phyloP scores from a whole-genome alignment of 2,113 vertebrate species.

The Climacteris rufus region DNA sequence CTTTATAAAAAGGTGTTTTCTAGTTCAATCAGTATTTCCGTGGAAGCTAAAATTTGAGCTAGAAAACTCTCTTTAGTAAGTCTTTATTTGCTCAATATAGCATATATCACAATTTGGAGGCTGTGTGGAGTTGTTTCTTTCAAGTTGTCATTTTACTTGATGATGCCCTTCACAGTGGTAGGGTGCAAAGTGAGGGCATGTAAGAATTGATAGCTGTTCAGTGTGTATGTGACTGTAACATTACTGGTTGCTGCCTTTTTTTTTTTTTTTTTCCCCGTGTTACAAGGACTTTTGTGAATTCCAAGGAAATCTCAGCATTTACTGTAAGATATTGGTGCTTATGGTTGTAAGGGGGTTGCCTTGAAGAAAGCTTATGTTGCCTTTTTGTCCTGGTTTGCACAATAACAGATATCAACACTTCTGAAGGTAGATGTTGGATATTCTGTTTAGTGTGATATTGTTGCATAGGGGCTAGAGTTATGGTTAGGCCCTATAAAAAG shows the following conservation, averaged over 20 bases:
- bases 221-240: background rate
- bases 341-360: background rate
- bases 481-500: no score
- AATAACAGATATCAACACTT: background rate
- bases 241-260: accelerated
- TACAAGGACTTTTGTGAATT: background rate
- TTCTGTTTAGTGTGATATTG: accelerated
- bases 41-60: background rate
- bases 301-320: background rate
- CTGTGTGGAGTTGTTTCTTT: background rate
- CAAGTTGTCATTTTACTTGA: background rate
- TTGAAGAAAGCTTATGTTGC: background rate
- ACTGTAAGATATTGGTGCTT: accelerated
- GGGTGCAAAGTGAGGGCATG: background rate
- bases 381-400: accelerated
- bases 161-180: background rate
- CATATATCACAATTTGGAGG: accelerated
- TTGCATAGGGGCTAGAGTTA: background rate
- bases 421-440: accelerated
- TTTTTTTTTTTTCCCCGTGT: accelerated
- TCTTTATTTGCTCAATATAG: accelerated
- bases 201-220: accelerated
- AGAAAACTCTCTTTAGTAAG: accelerated
- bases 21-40: background rate
- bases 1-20: accelerated